Evolutionary conservation across 2,888 invertebrate genomes (phyloP).

Genomic region (Cosmia trapezina): DNA sequence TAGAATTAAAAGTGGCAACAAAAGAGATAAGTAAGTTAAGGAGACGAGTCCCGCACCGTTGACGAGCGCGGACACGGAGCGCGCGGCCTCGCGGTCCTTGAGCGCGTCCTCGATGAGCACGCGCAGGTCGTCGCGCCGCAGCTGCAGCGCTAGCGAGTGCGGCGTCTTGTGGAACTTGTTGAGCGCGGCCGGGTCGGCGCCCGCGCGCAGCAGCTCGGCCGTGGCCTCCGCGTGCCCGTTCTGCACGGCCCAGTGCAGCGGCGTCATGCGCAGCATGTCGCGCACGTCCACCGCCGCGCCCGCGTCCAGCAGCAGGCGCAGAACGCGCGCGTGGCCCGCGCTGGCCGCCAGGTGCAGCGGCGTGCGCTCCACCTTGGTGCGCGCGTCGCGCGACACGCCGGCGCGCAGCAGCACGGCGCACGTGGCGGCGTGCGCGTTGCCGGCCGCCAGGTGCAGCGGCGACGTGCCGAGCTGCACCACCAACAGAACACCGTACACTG

Average conservation of each 20-base stretch:
- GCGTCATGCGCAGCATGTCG: conserved; percentile 92
- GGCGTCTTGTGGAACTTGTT: conserved; percentile 83
- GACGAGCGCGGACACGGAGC: conserved; percentile 65
- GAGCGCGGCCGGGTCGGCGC: conserved; percentile 92
- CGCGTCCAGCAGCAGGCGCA: conserved; percentile 91
- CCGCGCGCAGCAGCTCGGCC: conserved; percentile 92
- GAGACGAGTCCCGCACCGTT: conserved; percentile 39
- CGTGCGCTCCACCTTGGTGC: conserved; percentile 96
- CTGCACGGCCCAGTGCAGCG: conserved; percentile 98
- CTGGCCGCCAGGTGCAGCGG: conserved; percentile 97
- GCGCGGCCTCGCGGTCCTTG: conserved; percentile 65
- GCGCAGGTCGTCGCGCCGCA: conserved; percentile 58
- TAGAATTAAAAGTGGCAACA: neutral
- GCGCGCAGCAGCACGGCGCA: conserved; percentile 95
- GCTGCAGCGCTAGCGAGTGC: conserved; percentile 69
- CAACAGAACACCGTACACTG: too few species aligned
- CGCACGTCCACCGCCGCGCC: conserved; percentile 78
- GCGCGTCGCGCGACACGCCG: conserved; percentile 96
- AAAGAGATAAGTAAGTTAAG: neutral
- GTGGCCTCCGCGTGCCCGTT: conserved; percentile 92
- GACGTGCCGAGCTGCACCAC: conserved; percentile 94
- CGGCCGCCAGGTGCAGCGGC: conserved; percentile 95
- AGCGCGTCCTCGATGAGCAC: conserved; percentile 70
- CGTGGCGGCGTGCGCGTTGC: conserved; percentile 94
- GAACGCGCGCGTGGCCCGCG: conserved; percentile 95